Evolutionary conservation across 1,140 invertebrate genomes (phyloP), one percentile per base, ranked within the genome.

Genomic region (Lamellibrachia luymesi): DNA sequence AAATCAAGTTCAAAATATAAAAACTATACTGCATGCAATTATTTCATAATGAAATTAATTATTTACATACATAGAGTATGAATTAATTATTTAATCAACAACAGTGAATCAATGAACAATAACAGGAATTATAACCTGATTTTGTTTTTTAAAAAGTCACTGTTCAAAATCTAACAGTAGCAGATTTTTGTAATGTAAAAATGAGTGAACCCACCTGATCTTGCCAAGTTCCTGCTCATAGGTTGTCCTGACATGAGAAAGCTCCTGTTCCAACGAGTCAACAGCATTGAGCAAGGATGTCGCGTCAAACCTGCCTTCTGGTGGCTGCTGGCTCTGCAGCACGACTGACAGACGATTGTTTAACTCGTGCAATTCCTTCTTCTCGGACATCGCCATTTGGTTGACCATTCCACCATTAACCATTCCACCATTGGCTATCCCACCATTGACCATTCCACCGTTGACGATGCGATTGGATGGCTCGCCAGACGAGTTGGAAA

Each of bases 171-270:
- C 64, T 10, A 80, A 8, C 64, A 22, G 2, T 10, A 22, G 64
- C 5, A 52, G 38, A 93, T 13, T 80, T 80, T 22, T 17, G 17
- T 22, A 22, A 90, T 38, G 22, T 22, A 90, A 10, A 91, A 22
- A 50, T 90, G 4, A 50, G 50, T 91, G 93, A 25, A 51, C 93
- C 93, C 92, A 95, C 95, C 95, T 95, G 17, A 95, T 56, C 89
- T 93, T 95, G 10, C 94, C 94, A n/a, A 95, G 92, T 94, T 95
- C 95, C 90, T 93, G 90, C 93, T 95, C 95, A 94, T 95, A 95
- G 38, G 95, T 92, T 90, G 94, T 94, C 80, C 94, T 95, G 2
- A 95, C 92, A 50, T 94, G 94, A 49, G 92, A 52, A 49, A 95
- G 94, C 92, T 95, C 95, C 4, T 95, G 94, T 64, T 95, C 95